Evolutionary conservation across 2,888 invertebrate species (phyloP).

Genomic region (Drosophila setosimentum): DNA sequence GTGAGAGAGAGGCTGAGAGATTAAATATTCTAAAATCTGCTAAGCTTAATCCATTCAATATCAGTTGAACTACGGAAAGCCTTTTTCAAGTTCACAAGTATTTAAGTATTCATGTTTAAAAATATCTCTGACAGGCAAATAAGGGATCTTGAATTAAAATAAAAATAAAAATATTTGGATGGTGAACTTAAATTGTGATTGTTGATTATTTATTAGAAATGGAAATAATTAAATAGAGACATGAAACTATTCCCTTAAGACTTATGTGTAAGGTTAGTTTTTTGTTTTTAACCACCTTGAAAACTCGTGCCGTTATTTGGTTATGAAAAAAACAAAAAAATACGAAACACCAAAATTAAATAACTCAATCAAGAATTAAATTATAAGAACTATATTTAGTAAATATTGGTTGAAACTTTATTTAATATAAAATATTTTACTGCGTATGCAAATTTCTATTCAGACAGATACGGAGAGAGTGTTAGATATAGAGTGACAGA

Average conservation of each 20-base stretch:
- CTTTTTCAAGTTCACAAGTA: constrained; percentile 3
- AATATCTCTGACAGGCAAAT: background rate
- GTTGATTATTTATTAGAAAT: background rate
- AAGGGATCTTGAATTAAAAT: no score
- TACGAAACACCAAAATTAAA: background rate
- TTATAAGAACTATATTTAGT: background rate
- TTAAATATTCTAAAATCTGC: constrained; percentile 7
- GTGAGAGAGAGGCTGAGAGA: background rate
- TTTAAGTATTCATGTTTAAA: background rate
- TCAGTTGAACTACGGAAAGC: background rate
- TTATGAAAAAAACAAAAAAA: background rate
- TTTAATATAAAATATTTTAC: background rate
- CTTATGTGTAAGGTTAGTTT: background rate
- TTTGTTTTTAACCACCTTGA: no score
- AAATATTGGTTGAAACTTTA: background rate
- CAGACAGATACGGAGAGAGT: background rate
- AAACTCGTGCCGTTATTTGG: background rate
- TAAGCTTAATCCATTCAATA: background rate
- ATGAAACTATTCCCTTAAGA: background rate
- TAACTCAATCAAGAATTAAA: background rate
- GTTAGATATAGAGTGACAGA: background rate
- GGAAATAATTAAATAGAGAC: background rate
- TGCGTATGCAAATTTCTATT: background rate
- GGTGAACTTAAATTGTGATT: background rate
- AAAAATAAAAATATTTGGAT: background rate